phyloP scores from a whole-genome alignment of 2,888 invertebrate species.

The Chymomyza amoena region DNA sequence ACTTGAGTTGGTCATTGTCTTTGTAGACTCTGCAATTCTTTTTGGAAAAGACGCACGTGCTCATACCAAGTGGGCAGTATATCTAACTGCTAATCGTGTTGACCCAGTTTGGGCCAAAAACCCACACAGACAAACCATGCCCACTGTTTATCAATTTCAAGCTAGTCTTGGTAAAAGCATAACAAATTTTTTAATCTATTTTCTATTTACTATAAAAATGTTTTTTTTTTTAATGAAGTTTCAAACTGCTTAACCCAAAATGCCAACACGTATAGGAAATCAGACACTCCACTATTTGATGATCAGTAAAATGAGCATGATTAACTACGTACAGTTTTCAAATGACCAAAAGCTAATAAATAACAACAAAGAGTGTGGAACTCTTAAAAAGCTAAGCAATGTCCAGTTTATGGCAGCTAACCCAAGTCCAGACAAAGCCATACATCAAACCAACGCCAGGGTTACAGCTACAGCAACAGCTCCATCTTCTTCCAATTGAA shows the following conservation, averaged over 20 bases:
- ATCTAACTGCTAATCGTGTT: conserved; percentile 15
- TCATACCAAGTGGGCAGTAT: conserved; percentile 5
- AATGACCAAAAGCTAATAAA: conserved; percentile 64
- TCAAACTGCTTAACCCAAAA: conserved; percentile 20
- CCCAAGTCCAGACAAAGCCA: not conserved
- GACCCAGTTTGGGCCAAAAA: not conserved
- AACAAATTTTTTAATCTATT: conserved; percentile 46
- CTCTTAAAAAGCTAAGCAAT: conserved; percentile 33
- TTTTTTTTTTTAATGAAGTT: conserved; percentile 35
- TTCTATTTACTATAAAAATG: conserved; percentile 14
- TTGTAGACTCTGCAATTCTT: conserved; percentile 26
- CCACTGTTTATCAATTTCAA: not conserved
- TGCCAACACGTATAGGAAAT: conserved; percentile 50
- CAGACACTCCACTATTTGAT: conserved; percentile 41
- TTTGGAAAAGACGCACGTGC: conserved; percentile 37
- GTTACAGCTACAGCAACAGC: too few relatives aligned
- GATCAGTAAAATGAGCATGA: conserved; percentile 66
- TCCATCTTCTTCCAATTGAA: conserved; percentile 37
- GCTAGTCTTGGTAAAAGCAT: conserved; percentile 16
- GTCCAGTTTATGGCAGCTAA: conserved; percentile 58
- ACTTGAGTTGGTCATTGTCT: conserved; percentile 20
- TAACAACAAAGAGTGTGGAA: conserved; percentile 29
- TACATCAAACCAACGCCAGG: not conserved
- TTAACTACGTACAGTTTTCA: conserved; percentile 46
- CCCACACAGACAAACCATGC: not conserved